Evolutionary conservation across 1,140 invertebrate species (phyloP), one percentile per base, ranked within the genome.

Genomic region (Drosophila novamexicana): DNA sequence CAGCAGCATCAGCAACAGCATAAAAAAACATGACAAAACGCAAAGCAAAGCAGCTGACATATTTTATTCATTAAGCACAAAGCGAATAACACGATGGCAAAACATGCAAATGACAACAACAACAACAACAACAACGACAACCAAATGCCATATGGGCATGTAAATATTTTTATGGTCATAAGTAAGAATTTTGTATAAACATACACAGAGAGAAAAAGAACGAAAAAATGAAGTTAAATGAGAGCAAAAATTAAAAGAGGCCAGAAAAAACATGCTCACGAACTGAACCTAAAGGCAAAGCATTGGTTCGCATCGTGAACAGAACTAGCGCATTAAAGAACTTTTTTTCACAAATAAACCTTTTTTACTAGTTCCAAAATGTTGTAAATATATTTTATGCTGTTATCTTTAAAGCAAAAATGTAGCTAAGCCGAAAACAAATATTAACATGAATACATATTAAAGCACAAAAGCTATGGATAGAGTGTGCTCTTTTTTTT

Each of bases 121-220:
- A 63, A 37, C 75, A 63, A 37, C 66, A 81, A 56, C 39, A 61
- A 75, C 62, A 67, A 54, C 50, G 45, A 58, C 69, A 57, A 22
- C 42, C 53, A 64, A 61, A 71, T 71, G 76, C 75, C 70, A 77
- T 75, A 77, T 70, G 75, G 69, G 65, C 76, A 89, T 88, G 83
- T 89, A 89, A 84, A 88, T 88, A 89, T 89, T 88, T 88, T 84
- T 89, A 88, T 88, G 84, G 84, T 84, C 84, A 88, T 88, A 88
- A 89, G 84, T 89, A 88, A 79, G 84, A 83, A 85, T 85, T 86
- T 79, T 66, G 77, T 78, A 76, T 73, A 79, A 75, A 47, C 32
- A 56, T 59, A 39, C 47, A 61, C 49, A 12, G 49, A 42, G 37
- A 40, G 14, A 39, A 52, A 52, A 29, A 16, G 6, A 4, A 7